phyloP scores from a whole-genome alignment of 2,888 invertebrate genomes.

The Idaea straminata region DNA sequence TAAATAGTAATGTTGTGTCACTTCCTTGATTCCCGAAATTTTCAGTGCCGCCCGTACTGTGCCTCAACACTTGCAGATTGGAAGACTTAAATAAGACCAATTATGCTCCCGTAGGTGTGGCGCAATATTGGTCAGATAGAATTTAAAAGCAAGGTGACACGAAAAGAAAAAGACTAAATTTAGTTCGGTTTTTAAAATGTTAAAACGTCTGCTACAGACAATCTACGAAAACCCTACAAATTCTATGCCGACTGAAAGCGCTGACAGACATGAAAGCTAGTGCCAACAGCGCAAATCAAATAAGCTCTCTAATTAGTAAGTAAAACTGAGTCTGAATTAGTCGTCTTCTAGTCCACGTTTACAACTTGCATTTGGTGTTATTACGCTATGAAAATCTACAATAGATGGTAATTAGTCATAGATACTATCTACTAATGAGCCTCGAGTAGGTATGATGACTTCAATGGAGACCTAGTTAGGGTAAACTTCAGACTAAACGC shows the following conservation, averaged over 20 bases:
- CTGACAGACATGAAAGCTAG: neutral
- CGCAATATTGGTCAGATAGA: too few relatives aligned
- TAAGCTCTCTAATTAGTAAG: neutral
- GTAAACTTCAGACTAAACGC: too few relatives aligned
- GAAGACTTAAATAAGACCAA: too few relatives aligned
- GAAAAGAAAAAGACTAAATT: too few relatives aligned
- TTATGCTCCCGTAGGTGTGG: too few relatives aligned
- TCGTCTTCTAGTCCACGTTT: neutral
- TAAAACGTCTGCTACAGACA: neutral
- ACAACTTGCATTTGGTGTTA: neutral
- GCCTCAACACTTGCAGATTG: too few relatives aligned
- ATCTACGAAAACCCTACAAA: neutral
- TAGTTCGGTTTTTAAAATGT: too few relatives aligned
- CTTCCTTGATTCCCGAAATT: too few relatives aligned
- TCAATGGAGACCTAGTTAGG: too few relatives aligned
- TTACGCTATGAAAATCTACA: neutral
- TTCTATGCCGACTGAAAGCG: neutral
- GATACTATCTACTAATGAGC: neutral
- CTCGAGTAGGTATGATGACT: neutral
- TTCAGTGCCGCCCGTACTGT: too few relatives aligned
- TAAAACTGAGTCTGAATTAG: neutral
- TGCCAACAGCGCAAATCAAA: neutral
- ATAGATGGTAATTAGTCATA: neutral
- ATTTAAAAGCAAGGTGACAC: neutral
- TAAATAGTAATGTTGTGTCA: too few relatives aligned